These are phyloP conservation scores for Camelus dromedarius DNA, from an alignment of 2,113 vertebrate species.

Conservation along the genomic window DNA sequence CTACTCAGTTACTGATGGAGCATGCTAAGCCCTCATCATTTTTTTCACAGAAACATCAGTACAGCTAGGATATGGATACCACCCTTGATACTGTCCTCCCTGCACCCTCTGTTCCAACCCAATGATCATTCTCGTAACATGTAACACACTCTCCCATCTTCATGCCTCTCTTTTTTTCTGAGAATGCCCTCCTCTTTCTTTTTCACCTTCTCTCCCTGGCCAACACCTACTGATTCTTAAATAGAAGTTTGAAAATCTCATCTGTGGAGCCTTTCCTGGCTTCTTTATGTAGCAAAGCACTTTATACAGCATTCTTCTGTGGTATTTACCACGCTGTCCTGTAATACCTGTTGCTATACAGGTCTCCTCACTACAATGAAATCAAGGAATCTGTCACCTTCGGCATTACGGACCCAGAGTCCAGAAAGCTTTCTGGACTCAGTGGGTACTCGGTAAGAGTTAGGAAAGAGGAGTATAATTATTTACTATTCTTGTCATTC, in stretches of 20 bases:
- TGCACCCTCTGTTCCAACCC: rapidly evolving
- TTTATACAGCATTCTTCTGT: not conserved
- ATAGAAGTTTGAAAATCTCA: not conserved
- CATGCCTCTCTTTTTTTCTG: not conserved
- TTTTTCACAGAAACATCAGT: not conserved
- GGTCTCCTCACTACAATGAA: not conserved
- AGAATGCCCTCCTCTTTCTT: not conserved
- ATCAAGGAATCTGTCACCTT: not conserved
- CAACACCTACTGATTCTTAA: not conserved
- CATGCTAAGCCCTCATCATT: not conserved
- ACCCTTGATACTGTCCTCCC: not conserved
- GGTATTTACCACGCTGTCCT: not conserved
- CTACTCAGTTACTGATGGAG: not conserved
- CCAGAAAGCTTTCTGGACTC: not conserved
- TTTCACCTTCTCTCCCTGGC: not conserved
- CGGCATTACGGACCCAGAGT: not conserved
- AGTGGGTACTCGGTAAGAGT: not conserved
- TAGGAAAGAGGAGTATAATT: not conserved
- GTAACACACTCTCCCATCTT: not conserved
- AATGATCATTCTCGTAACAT: not conserved
- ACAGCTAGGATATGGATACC: not conserved
- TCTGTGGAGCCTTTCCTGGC: not conserved
- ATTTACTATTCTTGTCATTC: not conserved
- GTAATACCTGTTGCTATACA: not conserved
- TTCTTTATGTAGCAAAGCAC: not conserved